Evolutionary conservation across 2,113 vertebrate genomes (phyloP).

Genomic region (Nibea coibor): DNA sequence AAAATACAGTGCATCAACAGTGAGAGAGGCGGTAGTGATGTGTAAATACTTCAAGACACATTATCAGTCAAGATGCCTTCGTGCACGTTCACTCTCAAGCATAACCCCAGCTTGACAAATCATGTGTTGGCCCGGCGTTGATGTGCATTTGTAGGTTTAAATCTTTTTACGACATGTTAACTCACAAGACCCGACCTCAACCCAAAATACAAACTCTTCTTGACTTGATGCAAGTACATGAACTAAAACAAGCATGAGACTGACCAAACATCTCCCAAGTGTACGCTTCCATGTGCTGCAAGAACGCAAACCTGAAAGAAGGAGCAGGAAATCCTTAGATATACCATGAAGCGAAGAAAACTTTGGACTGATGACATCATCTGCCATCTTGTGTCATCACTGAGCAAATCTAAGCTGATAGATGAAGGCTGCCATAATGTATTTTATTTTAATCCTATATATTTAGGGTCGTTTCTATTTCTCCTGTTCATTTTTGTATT

Average conservation of each 20-base stretch:
- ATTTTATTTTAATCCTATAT: too few species aligned
- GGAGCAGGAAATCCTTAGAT: constrained; percentile 31
- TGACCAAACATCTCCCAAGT: constrained; percentile 72
- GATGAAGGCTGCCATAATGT: not conserved
- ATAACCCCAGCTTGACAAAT: not conserved
- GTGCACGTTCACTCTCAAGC: not conserved
- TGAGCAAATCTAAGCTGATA: not conserved
- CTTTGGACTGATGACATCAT: too few species aligned
- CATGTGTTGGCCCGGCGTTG: not conserved
- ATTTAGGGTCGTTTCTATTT: not conserved
- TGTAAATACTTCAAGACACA: not conserved
- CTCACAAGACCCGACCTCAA: not conserved
- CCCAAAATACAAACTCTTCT: not conserved
- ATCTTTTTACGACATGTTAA: not conserved
- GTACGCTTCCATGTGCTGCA: constrained; percentile 67
- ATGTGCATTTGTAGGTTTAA: not conserved
- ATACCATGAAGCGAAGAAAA: not conserved
- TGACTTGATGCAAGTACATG: constrained; percentile 35
- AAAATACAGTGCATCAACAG: not conserved
- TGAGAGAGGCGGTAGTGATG: not conserved
- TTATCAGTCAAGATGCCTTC: not conserved
- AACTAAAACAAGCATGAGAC: constrained; percentile 15
- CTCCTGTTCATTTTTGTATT: not conserved
- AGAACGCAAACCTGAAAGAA: constrained; percentile 57
- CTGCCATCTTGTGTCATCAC: not conserved